Conservation (phyloP, 2,797 vertebrate species). For the Amniataba percoides region DNA sequence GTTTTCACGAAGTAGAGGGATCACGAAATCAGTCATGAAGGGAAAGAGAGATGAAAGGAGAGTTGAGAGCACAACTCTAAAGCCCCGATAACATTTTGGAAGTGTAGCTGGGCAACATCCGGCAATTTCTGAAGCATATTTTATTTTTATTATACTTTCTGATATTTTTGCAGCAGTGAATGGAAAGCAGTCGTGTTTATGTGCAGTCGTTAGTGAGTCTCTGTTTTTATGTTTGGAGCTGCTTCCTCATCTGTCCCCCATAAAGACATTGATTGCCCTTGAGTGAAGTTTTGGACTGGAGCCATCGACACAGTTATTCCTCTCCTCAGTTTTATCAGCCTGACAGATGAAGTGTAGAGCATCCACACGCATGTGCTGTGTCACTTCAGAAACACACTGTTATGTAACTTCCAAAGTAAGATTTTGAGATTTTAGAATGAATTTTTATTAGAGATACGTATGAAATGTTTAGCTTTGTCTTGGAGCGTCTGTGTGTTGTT, state of each 20-base stretch:
- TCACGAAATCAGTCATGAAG: conserved; percentile 23
- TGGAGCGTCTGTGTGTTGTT: not conserved
- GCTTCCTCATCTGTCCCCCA: conserved; percentile 20
- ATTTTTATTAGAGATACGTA: too few species aligned
- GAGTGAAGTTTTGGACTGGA: conserved; percentile 23
- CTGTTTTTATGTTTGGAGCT: not conserved
- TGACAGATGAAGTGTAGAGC: conserved; percentile 31
- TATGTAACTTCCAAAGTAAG: not conserved
- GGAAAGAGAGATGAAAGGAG: conserved; percentile 30
- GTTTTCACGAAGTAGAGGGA: not conserved
- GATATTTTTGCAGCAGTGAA: not conserved
- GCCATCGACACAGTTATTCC: conserved; percentile 11
- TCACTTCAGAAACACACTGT: not conserved
- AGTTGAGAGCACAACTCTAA: conserved; percentile 5
- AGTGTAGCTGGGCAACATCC: not conserved
- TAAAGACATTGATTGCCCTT: conserved; percentile 38
- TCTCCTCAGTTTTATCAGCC: conserved; percentile 3
- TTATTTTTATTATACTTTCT: not conserved
- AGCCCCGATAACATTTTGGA: conserved; percentile 16
- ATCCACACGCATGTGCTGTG: not conserved
- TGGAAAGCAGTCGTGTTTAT: not conserved
- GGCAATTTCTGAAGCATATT: not conserved
- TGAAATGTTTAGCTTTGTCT: not conserved
- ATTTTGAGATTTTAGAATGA: too few species aligned
- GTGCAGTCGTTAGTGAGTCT: not conserved